Conservation (phyloP, 1,140 invertebrate species). For the Saccostrea cuccullata region DNA sequence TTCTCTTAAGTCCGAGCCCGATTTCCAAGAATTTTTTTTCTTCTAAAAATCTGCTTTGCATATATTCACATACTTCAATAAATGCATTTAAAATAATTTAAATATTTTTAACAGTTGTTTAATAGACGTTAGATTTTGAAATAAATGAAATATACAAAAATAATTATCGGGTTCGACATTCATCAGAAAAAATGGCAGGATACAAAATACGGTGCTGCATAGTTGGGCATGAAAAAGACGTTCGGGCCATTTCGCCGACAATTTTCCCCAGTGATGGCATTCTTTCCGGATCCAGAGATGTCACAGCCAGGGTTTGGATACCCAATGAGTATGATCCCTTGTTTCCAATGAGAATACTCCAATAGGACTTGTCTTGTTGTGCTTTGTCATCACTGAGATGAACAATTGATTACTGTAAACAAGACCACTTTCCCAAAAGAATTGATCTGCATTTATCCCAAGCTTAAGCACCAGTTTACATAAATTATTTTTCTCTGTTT, state of each 20-base stretch:
- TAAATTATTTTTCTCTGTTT: too few species aligned
- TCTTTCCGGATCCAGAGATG: slow-evolving; percentile 91
- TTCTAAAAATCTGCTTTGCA: neutral
- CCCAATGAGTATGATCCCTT: slow-evolving; percentile 84
- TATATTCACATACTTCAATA: neutral
- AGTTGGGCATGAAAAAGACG: slow-evolving; percentile 90
- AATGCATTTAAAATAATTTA: too few species aligned
- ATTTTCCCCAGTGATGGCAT: slow-evolving; percentile 83
- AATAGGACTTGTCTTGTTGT: neutral
- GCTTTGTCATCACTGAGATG: neutral
- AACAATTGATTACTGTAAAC: too few species aligned
- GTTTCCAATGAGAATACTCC: neutral
- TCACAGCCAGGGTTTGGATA: slow-evolving; percentile 90
- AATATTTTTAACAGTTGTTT: too few species aligned
- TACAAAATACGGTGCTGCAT: slow-evolving; percentile 89
- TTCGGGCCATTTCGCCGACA: slow-evolving; percentile 85
- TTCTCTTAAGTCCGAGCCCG: neutral
- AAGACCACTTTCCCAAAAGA: too few species aligned
- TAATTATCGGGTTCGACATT: neutral
- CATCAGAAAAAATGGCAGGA: slow-evolving; percentile 19
- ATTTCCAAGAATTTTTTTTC: neutral
- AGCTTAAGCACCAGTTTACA: too few species aligned
- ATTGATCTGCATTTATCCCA: too few species aligned
- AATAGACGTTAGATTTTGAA: too few species aligned
- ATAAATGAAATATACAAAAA: too few species aligned